Evolutionary conservation across 2,888 invertebrate species (phyloP).

Genomic region (Tillus elongatus): DNA sequence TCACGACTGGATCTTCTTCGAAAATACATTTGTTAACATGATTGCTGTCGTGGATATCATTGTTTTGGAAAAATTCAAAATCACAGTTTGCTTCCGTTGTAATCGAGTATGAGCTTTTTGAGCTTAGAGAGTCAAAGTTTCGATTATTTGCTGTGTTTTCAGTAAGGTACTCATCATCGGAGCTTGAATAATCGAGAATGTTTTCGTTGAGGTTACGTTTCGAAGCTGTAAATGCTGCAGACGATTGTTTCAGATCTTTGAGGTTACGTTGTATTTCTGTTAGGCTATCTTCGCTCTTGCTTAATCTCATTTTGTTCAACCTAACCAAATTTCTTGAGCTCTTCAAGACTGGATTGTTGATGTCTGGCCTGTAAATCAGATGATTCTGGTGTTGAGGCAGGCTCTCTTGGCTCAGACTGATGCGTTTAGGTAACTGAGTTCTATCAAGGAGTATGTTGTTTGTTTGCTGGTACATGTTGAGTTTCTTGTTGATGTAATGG

Average conservation of each 20-base stretch:
- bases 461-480: conserved; percentile 27
- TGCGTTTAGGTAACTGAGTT: conserved; percentile 18
- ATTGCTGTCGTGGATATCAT: conserved; percentile 22
- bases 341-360: conserved; percentile 25
- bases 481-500: conserved; percentile 29
- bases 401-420: conserved; percentile 29
- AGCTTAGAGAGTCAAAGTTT: conserved; percentile 36
- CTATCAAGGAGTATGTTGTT: conserved; percentile 13
- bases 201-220: conserved; percentile 13
- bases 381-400: conserved; percentile 21
- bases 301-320: conserved; percentile 31
- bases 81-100: conserved; percentile 57
- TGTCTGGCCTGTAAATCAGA: conserved; percentile 15
- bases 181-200: conserved; percentile 22
- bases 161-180: conserved; percentile 37
- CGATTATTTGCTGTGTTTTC: conserved; percentile 38
- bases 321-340: conserved; percentile 28
- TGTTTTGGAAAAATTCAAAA: conserved; percentile 51
- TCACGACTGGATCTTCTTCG: background rate
- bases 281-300: conserved; percentile 38
- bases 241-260: conserved; percentile 17
- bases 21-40: background rate
- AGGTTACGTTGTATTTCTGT: conserved; percentile 30
- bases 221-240: conserved; percentile 15
- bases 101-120: conserved; percentile 48